phyloP scores from a whole-genome alignment of 1,140 invertebrate species.

The honey bee (Apis mellifera) region Amel_HAv3.1 CM009943.2:6722001-6722500 shows the following conservation, averaged over 20 bases:
- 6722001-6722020: background rate
- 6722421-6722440: conserved; percentile 66
- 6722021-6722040: background rate
- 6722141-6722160: background rate
- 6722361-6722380: too few relatives aligned
- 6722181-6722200: conserved; percentile 54
- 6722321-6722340: conserved; percentile 62
- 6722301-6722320: conserved; percentile 32
- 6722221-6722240: conserved; percentile 42
- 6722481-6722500: conserved; percentile 42
- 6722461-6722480: conserved; percentile 48
- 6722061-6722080: background rate
- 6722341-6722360: conserved; percentile 26
- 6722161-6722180: conserved; percentile 28
- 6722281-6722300: conserved; percentile 51
- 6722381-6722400: conserved; percentile 19
- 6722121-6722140: background rate
- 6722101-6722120: background rate
- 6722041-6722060: background rate
- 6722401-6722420: conserved; percentile 43
- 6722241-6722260: background rate
- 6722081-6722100: background rate
- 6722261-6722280: conserved; percentile 28
- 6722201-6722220: conserved; percentile 43
- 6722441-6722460: conserved; percentile 54